phyloP scores from a whole-genome alignment of 2,888 invertebrate species.

The Dendrolimus houi region DNA sequence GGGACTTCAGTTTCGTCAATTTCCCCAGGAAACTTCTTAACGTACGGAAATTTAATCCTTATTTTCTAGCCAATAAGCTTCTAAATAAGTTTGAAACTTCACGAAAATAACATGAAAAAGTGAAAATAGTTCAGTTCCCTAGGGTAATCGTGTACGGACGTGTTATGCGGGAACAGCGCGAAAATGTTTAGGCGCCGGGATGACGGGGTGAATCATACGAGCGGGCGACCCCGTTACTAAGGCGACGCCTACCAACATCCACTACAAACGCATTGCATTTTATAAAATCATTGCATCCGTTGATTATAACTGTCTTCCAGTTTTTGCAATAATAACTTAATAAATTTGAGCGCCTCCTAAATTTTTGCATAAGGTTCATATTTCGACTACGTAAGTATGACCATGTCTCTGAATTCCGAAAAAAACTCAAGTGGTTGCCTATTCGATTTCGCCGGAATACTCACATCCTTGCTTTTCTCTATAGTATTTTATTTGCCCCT shows the following conservation, averaged over 20 bases:
- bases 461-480: too few species aligned
- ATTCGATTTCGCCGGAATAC: too few species aligned
- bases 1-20: constrained; percentile 3
- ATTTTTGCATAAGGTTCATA: too few species aligned
- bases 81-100: constrained; percentile 10
- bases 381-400: too few species aligned
- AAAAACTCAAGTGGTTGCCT: too few species aligned
- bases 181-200: constrained; percentile 48
- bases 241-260: constrained; percentile 16
- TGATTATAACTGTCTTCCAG: not conserved
- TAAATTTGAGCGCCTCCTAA: too few species aligned
- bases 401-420: too few species aligned
- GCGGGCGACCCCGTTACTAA: constrained; percentile 44
- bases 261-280: constrained; percentile 16
- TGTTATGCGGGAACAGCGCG: constrained; percentile 28
- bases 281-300: constrained; percentile 4
- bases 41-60: not conserved
- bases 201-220: constrained; percentile 52
- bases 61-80: not conserved
- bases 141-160: constrained; percentile 16
- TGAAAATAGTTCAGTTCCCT: constrained; percentile 44
- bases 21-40: not conserved
- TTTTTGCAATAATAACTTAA: too few species aligned
- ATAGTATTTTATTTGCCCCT: too few species aligned
- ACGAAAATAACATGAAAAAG: constrained; percentile 15